phyloP scores from a whole-genome alignment of 2,888 invertebrate species.

The Teleogryllus oceanicus region DNA sequence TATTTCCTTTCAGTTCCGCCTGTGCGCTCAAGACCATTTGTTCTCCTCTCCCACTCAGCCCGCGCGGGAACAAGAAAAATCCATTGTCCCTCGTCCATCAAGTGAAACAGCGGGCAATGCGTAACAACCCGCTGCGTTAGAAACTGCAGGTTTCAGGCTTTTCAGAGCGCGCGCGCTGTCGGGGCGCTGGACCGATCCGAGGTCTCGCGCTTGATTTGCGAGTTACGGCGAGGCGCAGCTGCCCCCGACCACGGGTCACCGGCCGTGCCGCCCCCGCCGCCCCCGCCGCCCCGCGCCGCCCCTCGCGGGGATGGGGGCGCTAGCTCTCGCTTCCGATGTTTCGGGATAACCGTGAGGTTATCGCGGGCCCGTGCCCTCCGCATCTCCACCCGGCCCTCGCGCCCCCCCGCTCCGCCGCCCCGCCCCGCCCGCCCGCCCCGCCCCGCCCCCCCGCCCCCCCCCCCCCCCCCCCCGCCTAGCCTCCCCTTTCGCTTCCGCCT shows the following conservation, averaged over 20 bases:
- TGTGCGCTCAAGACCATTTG: no score
- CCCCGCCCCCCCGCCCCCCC: no score
- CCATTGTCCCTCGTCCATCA: neutral
- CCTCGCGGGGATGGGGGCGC: neutral
- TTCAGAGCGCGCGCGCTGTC: neutral
- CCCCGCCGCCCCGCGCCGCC: neutral
- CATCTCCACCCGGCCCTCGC: neutral
- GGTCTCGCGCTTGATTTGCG: constrained; percentile 1
- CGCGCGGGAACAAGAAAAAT: no score
- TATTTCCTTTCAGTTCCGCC: no score
- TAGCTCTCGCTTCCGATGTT: neutral
- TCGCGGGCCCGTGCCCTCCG: neutral
- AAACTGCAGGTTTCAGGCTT: neutral
- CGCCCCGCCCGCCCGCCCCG: no score
- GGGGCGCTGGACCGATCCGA: neutral
- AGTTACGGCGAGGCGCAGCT: constrained; percentile 12
- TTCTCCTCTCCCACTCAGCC: no score
- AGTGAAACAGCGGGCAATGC: neutral
- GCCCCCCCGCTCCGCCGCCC: no score
- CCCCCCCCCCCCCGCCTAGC: no score
- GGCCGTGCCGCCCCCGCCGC: neutral
- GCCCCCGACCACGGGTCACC: no score
- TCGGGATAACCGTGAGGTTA: neutral
- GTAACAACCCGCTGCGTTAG: neutral
- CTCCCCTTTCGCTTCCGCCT: no score